A percentile compares a stretch with the other conserved stretches of the same genome.
phyloP scores from a whole-genome alignment of 2,888 invertebrate species.

The Timema podura region DNA sequence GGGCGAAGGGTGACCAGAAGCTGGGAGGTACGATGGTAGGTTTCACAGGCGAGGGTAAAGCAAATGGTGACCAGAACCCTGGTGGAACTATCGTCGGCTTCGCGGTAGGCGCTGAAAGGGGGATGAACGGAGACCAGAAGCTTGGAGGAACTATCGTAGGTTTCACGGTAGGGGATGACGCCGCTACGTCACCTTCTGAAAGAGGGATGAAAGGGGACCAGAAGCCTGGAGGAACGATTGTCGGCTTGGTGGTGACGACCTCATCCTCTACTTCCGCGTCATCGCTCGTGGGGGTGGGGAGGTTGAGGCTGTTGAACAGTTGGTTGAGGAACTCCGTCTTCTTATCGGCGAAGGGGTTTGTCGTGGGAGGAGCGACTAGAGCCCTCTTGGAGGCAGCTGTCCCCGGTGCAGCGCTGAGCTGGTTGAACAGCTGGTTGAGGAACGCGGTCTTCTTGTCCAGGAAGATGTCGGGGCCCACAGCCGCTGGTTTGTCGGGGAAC shows the following conservation, averaged over 20 bases:
- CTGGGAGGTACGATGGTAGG: constrained; percentile 8
- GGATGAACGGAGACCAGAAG: constrained; percentile 17
- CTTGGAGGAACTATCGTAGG: constrained; percentile 17
- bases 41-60: not conserved
- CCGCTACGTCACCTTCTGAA: not conserved
- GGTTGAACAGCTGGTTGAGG: constrained; percentile 19
- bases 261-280: constrained; percentile 9
- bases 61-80: constrained; percentile 23
- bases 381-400: not conserved
- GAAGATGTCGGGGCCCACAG: constrained; percentile 21
- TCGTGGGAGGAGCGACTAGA: not conserved
- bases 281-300: not conserved
- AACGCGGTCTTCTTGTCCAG: constrained; percentile 25
- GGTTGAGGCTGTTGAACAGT: not conserved
- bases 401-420: constrained; percentile 16
- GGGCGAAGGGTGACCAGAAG: constrained; percentile 22
- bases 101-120: constrained; percentile 14
- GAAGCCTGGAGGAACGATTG: constrained; percentile 8
- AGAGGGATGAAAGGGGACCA: not conserved
- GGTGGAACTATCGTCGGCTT: constrained; percentile 27
- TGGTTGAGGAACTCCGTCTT: not conserved
- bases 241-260: not conserved
- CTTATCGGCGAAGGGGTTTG: not conserved
- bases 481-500: constrained; percentile 20
- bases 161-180: constrained; percentile 5